Evolutionary conservation across 2,113 vertebrate species (phyloP), one percentile per base, ranked within the genome.

Genomic region (Callorhinus ursinus): DNA sequence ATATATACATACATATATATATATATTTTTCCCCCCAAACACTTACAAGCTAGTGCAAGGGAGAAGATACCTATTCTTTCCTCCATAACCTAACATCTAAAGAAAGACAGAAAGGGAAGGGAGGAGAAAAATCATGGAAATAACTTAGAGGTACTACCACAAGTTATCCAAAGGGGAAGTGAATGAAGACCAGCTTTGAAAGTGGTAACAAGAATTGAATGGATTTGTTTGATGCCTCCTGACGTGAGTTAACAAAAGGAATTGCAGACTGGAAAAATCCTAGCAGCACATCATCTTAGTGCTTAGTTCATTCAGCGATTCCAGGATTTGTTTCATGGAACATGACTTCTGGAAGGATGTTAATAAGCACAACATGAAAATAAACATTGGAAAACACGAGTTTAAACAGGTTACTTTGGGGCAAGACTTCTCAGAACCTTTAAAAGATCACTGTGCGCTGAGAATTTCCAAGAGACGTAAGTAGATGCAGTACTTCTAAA

Each of bases 281-380:
- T 2, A 59, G 21, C 74, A 12, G 13, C 19, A 74, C 19, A 61
- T 49, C 8, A 71, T 61, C 69, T 65, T 36, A 82, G 46, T n/a
- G 42, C 28, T 91, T 74, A 67, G 36, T 63, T 79, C 89, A 77
- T 81, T 93, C 26, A 80, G 74, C 10, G 67, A 49, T 84, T 89
- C 26, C 39, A 90, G 86, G 59, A 61, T 61, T 77, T 46, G 12
- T 94, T 84, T 90, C 13, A 67, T 39, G 46, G n/a, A 82, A 53
- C n/a, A 92, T 87, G 67, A 76, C 85, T 85, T 97, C 53, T 93
- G 8, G 61, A 77, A 51, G 28, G 59, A 51, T 72, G 19, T 59
- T 79, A n/a, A 39, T 92, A 89, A 96, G 11, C 63, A 46, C 82
- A 83, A 63, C 53, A 87, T n/a, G 21, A 86, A 94, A 94, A 69